Conservation (phyloP, 2,888 invertebrate genomes). For the Drepanosiphum platanoidis region DNA sequence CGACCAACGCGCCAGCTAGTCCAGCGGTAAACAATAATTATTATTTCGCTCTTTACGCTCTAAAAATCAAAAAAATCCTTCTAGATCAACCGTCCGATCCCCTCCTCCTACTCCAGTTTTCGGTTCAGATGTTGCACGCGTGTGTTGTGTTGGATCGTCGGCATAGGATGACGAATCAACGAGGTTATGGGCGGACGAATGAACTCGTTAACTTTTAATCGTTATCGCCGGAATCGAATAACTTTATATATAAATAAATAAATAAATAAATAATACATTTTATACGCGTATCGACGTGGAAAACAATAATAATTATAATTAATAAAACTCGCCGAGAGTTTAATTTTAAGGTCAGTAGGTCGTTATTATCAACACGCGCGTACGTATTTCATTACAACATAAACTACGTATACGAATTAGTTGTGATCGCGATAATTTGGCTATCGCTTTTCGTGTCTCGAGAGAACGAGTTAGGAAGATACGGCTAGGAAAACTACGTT, state of each 20-base stretch:
- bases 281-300: background rate
- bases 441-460: background rate
- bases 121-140: background rate
- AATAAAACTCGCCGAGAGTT: conserved; percentile 1
- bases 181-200: conserved; percentile 2
- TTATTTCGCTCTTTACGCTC: conserved; percentile 45
- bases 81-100: background rate
- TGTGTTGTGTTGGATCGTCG: background rate
- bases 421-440: conserved; percentile 4
- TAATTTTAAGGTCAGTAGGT: conserved; percentile 35
- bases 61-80: conserved; percentile 36
- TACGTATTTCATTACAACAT: conserved; percentile 9
- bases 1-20: background rate
- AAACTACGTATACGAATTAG: background rate
- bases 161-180: conserved; percentile 32
- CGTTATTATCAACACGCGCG: background rate
- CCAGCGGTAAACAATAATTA: background rate
- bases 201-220: conserved; percentile 30
- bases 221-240: background rate
- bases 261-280: conserved; percentile 19
- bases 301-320: background rate
- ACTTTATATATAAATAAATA: too few species aligned
- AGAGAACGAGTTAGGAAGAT: background rate
- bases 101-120: conserved; percentile 12
- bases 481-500: background rate